phyloP scores from a whole-genome alignment of 2,888 invertebrate genomes.

The Mesodorylaimus sp. region DNA sequence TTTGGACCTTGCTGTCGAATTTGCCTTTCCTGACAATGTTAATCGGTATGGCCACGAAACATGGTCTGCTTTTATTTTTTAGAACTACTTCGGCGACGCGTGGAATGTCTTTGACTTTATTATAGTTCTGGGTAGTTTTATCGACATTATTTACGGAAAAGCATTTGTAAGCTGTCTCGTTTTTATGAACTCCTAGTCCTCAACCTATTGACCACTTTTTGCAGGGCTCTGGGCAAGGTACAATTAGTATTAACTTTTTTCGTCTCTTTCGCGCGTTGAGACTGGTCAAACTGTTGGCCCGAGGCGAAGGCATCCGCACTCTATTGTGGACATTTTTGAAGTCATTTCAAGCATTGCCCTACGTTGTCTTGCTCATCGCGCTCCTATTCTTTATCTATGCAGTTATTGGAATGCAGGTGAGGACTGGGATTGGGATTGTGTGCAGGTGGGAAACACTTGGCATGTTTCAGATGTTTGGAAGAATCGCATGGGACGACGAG shows the following conservation, averaged over 20 bases:
- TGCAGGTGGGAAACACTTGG: too few relatives aligned
- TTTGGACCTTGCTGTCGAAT: too few relatives aligned
- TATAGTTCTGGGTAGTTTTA: conserved; percentile 78
- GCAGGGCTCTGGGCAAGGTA: too few relatives aligned
- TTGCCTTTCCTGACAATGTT: too few relatives aligned
- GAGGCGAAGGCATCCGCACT: conserved; percentile 89
- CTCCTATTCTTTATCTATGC: conserved; percentile 98
- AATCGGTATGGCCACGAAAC: too few relatives aligned
- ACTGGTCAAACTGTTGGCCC: conserved; percentile 74
- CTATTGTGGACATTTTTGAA: conserved; percentile 95
- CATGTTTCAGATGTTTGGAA: conserved; percentile 74
- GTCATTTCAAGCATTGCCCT: conserved; percentile 48
- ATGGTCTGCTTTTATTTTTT: conserved; percentile 12
- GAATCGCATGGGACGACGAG: conserved; percentile 52
- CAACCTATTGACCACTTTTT: too few relatives aligned
- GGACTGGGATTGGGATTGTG: too few relatives aligned
- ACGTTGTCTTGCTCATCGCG: conserved; percentile 75
- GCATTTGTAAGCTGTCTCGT: too few relatives aligned
- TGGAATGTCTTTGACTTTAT: conserved; percentile 93
- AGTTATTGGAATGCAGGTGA: conserved; percentile 93
- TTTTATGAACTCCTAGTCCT: too few relatives aligned
- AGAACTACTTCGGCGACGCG: conserved; percentile 92
- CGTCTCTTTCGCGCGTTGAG: conserved; percentile 95
- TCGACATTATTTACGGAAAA: conserved; percentile 84
- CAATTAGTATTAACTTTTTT: conserved; percentile 91